Evolutionary conservation across 2,113 vertebrate species (phyloP), one percentile per base, ranked within the genome.

Genomic region (Eubucco bourcierii): DNA sequence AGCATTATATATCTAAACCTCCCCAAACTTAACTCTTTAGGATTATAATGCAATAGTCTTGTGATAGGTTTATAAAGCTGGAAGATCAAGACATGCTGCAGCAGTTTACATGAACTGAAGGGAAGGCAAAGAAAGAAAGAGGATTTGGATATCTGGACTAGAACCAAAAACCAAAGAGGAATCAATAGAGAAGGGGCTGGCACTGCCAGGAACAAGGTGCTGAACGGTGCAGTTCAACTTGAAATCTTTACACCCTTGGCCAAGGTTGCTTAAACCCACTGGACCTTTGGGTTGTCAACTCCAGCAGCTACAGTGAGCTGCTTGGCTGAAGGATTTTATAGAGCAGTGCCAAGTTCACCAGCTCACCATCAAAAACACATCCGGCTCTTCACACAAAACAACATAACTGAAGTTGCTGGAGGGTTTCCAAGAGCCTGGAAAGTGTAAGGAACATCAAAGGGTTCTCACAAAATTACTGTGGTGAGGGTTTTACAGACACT

Each of bases 341-440:
- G 28, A 2, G 10, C 58, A 37, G 44, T 0, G 0, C 2, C 2
- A 29, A 88, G 29, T 20, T 73, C 6, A 1, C 50, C 12, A 1
- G 17, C 61, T 59, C 70, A 28, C n/a, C 3, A 2, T 15, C 29
- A 28, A 71, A 71, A 74, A 75, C 3, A 27, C 23, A 33, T 3
- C 46, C 67, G 39, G 16, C 66, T 74, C 53, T n/a, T 66, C 53
- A 55, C 50, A 55, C 53, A 55, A 55, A 13, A 2, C 29, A 53
- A 27, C 70, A 39, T 21, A 41, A 59, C 0, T 44, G 55, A 60
- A 65, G 50, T 2, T 68, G 27, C 47, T 60, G 50, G 76, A 15
- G 68, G 44, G 44, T 28, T 33, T 86, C 73, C 52, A 74, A 59
- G 50, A 70, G 50, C 41, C 28, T 10, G 0, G 39, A 6, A 44